Evolutionary conservation across 2,113 vertebrate species (phyloP).

Genomic region (Baryphthengus martii): DNA sequence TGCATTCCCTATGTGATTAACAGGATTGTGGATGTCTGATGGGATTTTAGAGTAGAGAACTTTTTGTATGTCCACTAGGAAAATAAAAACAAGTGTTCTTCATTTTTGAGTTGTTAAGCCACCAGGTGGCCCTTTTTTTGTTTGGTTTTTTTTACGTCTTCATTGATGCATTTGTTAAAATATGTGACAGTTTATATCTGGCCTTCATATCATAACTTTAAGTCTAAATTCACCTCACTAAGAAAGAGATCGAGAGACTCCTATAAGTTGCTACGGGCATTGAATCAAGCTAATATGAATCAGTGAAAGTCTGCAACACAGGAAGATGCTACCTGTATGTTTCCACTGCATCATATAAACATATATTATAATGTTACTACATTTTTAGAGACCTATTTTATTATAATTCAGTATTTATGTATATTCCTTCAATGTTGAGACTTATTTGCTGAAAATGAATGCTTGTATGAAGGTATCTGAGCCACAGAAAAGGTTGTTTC

Average conservation of each 20-base stretch:
- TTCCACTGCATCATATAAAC: not conserved
- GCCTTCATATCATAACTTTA: not conserved
- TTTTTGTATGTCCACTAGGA: not conserved
- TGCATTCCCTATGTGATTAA: not conserved
- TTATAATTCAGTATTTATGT: not conserved
- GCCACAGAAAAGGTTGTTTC: not conserved
- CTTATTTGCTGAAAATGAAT: not conserved
- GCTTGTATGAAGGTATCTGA: not conserved
- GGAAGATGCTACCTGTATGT: not conserved
- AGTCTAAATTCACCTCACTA: not conserved
- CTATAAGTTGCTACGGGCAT: not conserved
- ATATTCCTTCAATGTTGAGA: not conserved
- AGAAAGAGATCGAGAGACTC: not conserved
- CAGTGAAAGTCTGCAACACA: not conserved
- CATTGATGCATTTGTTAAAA: not conserved
- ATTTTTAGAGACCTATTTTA: not conserved
- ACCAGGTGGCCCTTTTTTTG: not conserved
- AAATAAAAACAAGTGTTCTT: not conserved
- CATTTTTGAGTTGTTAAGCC: not conserved
- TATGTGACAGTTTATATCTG: not conserved
- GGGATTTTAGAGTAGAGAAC: not conserved
- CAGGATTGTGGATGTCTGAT: rapidly evolving
- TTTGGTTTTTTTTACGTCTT: not conserved
- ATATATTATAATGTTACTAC: not conserved
- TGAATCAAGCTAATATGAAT: not conserved